Percentiles rank a stretch among this genome's conserved stretches.
Evolutionary conservation across 2,888 invertebrate species (phyloP).

Genomic region (Smittia sp.): DNA sequence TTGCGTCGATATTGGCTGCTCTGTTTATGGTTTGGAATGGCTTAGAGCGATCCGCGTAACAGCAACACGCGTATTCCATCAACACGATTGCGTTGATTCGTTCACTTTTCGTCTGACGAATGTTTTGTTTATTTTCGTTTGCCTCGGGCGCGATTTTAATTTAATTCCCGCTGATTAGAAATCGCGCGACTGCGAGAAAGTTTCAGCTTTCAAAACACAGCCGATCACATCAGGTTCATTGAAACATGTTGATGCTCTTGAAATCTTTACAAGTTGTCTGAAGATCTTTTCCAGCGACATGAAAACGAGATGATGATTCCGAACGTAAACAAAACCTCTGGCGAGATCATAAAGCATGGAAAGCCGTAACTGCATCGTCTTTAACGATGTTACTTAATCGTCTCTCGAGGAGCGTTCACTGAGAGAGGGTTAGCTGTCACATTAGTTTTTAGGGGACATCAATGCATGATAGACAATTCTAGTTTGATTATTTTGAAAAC

Average conservation of each 20-base stretch:
- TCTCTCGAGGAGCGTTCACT: too few species aligned
- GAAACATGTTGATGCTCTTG: not conserved
- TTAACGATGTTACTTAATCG: not conserved
- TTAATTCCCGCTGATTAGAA: slow-evolving; percentile 2
- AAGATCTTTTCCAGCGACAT: not conserved
- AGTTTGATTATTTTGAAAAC: too few species aligned
- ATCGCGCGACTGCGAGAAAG: slow-evolving; percentile 1
- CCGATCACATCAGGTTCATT: not conserved
- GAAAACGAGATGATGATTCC: not conserved
- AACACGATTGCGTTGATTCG: not conserved
- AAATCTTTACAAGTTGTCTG: not conserved
- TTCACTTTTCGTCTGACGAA: too few species aligned
- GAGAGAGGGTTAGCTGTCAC: too few species aligned
- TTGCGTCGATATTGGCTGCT: too few species aligned
- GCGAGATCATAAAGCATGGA: not conserved
- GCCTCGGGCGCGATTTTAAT: not conserved
- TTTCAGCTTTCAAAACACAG: not conserved
- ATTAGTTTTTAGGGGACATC: too few species aligned
- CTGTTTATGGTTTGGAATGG: too few species aligned
- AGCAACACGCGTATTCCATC: not conserved
- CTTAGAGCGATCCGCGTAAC: too few species aligned
- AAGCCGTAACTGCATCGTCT: not conserved
- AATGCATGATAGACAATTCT: too few species aligned
- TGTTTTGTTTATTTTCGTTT: not conserved
- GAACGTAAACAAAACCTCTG: not conserved